phyloP scores from a whole-genome alignment of 2,797 vertebrate species.

The Malacoraja senta region DNA sequence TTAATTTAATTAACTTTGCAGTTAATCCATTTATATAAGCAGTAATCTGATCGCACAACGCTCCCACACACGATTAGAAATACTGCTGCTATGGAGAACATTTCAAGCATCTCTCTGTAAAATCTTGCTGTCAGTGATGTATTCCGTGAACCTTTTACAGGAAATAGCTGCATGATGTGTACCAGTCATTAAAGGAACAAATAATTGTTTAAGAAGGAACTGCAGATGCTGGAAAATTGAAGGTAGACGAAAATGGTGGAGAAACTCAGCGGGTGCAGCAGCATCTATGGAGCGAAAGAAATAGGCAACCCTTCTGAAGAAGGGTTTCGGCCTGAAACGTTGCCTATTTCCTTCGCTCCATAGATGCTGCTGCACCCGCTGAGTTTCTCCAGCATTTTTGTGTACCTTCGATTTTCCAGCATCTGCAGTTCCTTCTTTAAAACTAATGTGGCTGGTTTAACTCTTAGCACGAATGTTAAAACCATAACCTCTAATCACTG shows the following conservation, averaged over 20 bases:
- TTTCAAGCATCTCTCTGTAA: neutral
- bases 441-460: neutral
- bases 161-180: neutral
- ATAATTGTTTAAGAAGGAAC: no score
- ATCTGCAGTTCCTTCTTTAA: no score
- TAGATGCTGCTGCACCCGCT: no score
- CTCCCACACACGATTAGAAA: neutral
- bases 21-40: neutral
- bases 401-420: no score
- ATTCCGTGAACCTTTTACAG: neutral
- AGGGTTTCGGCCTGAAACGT: no score
- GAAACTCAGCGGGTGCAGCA: no score
- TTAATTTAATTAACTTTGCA: conserved; percentile 26
- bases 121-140: neutral
- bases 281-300: no score
- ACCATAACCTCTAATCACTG: neutral
- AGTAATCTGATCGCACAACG: neutral
- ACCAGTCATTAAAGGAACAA: neutral
- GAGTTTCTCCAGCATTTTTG: no score
- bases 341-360: no score
- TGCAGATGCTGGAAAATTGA: no score
- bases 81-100: neutral
- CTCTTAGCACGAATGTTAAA: neutral
- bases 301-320: no score
- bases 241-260: no score